These are phyloP conservation scores for Panthera leo DNA, from an alignment of 2,113 vertebrate species.

Conservation along the genomic window DNA sequence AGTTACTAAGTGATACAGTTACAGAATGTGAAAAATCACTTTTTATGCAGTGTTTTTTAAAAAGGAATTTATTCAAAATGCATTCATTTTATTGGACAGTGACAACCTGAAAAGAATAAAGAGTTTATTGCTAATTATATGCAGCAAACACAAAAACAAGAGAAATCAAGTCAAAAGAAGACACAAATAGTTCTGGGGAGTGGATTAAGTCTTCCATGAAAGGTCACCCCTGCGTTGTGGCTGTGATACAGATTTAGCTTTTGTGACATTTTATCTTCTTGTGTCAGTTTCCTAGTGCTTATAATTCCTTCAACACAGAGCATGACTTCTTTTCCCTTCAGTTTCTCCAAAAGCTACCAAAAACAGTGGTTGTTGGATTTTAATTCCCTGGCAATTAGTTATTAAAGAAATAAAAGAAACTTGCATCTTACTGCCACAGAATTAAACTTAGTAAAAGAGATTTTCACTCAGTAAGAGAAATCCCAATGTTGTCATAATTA, in stretches of 20 bases:
- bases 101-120: constrained; percentile 93
- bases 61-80: constrained; percentile 90
- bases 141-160: constrained; percentile 91
- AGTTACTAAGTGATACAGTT: constrained; percentile 91
- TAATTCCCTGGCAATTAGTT: not conserved
- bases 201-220: constrained; percentile 89
- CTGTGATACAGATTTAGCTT: constrained; percentile 89
- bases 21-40: constrained; percentile 89
- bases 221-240: constrained; percentile 87
- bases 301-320: constrained; percentile 85
- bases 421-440: not conserved
- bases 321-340: constrained; percentile 85
- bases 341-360: constrained; percentile 90
- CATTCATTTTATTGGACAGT: constrained; percentile 91
- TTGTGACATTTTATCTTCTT: constrained; percentile 85
- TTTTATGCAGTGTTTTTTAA: constrained; percentile 86
- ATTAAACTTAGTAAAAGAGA: not conserved
- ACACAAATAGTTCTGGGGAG: constrained; percentile 86
- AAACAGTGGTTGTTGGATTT: constrained; percentile 78
- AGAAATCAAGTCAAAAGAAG: constrained; percentile 93
- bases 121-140: constrained; percentile 89
- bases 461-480: constrained; percentile 45
- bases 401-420: not conserved
- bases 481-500: constrained; percentile 42
- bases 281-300: constrained; percentile 77